Percentiles rank a stretch among this genome's conserved stretches.
Conservation (phyloP, 2,113 vertebrate species). For the Calyptommatus sinebrachiatus region DNA sequence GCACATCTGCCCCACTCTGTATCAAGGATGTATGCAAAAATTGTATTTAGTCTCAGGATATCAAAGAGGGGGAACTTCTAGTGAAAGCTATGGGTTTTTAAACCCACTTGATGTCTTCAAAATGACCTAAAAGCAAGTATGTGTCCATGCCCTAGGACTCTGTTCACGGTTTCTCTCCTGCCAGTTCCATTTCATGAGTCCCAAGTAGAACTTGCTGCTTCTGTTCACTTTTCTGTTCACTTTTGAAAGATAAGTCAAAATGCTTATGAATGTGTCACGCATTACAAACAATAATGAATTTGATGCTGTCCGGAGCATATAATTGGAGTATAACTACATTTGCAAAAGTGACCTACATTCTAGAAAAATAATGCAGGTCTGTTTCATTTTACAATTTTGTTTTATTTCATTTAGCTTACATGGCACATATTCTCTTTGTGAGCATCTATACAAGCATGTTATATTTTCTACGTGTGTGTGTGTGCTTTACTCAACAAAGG, state of each 20-base stretch:
- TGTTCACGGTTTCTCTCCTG: too few relatives aligned
- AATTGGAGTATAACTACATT: constrained; percentile 22
- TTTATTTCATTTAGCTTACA: not conserved
- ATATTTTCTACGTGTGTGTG: not conserved
- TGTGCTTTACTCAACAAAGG: constrained; percentile 10
- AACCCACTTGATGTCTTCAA: too few relatives aligned
- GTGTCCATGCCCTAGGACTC: too few relatives aligned
- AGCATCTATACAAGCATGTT: not conserved
- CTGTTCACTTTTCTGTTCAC: too few relatives aligned
- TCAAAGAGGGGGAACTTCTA: too few relatives aligned
- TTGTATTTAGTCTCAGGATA: too few relatives aligned
- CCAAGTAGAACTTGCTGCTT: too few relatives aligned
- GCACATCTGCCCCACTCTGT: too few relatives aligned
- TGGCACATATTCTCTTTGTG: constrained; percentile 3
- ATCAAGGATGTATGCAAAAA: too few relatives aligned
- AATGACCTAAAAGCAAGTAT: too few relatives aligned
- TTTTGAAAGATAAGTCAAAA: constrained; percentile 21
- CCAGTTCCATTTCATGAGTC: too few relatives aligned
- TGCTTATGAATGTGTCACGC: not conserved
- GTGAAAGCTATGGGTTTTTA: too few relatives aligned
- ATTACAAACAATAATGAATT: not conserved
- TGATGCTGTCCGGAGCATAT: not conserved
- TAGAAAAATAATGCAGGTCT: not conserved
- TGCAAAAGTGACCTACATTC: not conserved
- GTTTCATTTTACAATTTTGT: not conserved